Evolutionary conservation across 2,888 invertebrate genomes (phyloP).

Genomic region (Polylopha cassiicola): DNA sequence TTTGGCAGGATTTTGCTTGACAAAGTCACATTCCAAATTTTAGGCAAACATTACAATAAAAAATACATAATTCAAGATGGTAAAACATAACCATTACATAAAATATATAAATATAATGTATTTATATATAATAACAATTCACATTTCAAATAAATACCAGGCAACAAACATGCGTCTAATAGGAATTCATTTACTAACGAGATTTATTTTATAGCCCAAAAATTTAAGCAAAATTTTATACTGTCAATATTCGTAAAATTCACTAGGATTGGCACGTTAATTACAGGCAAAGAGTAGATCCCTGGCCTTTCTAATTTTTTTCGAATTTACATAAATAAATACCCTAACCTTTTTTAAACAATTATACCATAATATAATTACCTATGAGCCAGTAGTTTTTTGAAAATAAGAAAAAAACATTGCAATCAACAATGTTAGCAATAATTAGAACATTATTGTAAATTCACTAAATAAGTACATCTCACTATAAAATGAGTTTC

Average conservation of each 20-base stretch:
- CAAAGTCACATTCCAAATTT: conserved; percentile 63
- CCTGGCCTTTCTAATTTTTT: conserved; percentile 35
- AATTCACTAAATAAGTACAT: conserved; percentile 51
- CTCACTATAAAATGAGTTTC: conserved; percentile 53
- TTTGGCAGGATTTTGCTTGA: conserved; percentile 74
- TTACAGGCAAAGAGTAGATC: conserved; percentile 38
- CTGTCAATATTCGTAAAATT: conserved; percentile 46
- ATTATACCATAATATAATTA: conserved; percentile 7
- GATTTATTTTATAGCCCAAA: conserved; percentile 33
- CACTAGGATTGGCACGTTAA: conserved; percentile 62
- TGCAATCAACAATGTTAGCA: conserved; percentile 15
- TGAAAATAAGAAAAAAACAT: conserved; percentile 6
- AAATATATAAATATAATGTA: conserved; percentile 46
- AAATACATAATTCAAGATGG: conserved; percentile 42
- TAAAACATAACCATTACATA: conserved; percentile 59
- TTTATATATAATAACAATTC: conserved; percentile 45
- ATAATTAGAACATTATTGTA: conserved; percentile 20
- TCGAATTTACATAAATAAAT: conserved; percentile 36
- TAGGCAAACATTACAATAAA: conserved; percentile 38
- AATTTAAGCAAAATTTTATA: conserved; percentile 32
- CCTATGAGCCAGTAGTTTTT: conserved; percentile 8
- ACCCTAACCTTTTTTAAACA: conserved; percentile 19
- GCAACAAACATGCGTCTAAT: conserved; percentile 35
- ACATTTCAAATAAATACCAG: conserved; percentile 43
- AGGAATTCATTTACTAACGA: conserved; percentile 33